A percentile compares a stretch with the other conserved stretches of the same genome.
phyloP scores from a whole-genome alignment of 2,888 invertebrate species.

The Tineola bisselliella region DNA sequence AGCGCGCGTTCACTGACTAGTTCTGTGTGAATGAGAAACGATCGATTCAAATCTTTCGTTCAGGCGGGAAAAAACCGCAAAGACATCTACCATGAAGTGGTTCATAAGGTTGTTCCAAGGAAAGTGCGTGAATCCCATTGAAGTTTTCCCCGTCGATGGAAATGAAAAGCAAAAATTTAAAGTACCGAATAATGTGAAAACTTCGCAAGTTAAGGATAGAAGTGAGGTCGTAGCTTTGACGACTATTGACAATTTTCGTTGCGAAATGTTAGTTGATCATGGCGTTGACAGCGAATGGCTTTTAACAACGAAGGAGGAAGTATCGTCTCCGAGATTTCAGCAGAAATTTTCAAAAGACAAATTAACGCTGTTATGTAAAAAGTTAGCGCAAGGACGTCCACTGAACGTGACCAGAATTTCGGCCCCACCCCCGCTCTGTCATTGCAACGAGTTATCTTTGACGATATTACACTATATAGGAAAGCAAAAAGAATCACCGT shows the following conservation, averaged over 20 bases:
- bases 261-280: constrained; percentile 39
- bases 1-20: constrained; percentile 21
- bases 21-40: constrained; percentile 67
- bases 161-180: not conserved
- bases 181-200: not conserved
- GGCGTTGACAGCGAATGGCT: constrained; percentile 55
- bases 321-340: constrained; percentile 46
- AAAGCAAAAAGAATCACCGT: constrained; percentile 12
- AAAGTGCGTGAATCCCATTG: constrained; percentile 58
- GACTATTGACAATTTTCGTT: constrained; percentile 46
- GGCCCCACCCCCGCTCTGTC: constrained; percentile 42
- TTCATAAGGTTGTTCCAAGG: constrained; percentile 71
- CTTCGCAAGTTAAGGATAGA: constrained; percentile 1
- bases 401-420: constrained; percentile 30
- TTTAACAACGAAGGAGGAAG: constrained; percentile 36
- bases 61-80: constrained; percentile 72
- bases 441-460: constrained; percentile 33
- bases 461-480: constrained; percentile 21
- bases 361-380: constrained; percentile 37
- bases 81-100: constrained; percentile 70
- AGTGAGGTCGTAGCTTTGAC: constrained; percentile 46
- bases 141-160: constrained; percentile 4
- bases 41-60: constrained; percentile 69
- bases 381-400: constrained; percentile 27
- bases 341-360: constrained; percentile 33